A percentile compares a stretch with the other conserved stretches of the same genome.
Conservation (phyloP, 2,888 invertebrate species). For the Steinernema scapterisci region DNA sequence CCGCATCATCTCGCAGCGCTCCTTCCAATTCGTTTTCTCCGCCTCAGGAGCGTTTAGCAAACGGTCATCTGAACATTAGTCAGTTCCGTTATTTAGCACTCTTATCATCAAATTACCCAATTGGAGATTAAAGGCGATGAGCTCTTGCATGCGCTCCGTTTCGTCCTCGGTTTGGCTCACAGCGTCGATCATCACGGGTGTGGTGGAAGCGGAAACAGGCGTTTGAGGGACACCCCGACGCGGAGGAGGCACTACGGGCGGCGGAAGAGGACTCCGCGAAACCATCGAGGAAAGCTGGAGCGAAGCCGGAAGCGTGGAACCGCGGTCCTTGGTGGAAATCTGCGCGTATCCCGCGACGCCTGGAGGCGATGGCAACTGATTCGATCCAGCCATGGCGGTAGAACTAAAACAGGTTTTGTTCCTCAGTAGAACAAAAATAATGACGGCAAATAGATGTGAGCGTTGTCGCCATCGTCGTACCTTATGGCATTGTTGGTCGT, state of each 20-base stretch:
- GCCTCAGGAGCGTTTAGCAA: conserved; percentile 6
- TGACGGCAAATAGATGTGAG: conserved; percentile 3
- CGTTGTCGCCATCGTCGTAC: background rate
- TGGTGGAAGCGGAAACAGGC: background rate
- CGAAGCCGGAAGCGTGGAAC: conserved; percentile 14
- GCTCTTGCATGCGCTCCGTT: background rate
- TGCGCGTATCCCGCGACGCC: background rate
- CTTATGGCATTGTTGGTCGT: conserved; percentile 12
- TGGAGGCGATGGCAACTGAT: conserved; percentile 23
- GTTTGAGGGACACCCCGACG: background rate
- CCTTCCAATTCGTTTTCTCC: conserved; percentile 30
- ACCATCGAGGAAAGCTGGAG: conserved; percentile 12
- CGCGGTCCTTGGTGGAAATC: conserved; percentile 15
- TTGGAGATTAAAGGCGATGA: conserved; percentile 10
- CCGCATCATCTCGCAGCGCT: conserved; percentile 50
- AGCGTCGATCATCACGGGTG: background rate
- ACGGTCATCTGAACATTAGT: background rate
- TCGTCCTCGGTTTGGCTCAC: conserved; percentile 21
- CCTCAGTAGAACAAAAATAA: conserved; percentile 1
- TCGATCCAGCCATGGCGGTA: background rate
- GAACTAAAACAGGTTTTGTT: conserved; percentile 31
- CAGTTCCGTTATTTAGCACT: background rate
- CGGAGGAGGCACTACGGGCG: conserved; percentile 1
- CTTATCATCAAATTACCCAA: background rate
- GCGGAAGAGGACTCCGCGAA: conserved; percentile 3